A percentile compares a stretch with the other conserved stretches of the same genome.
phyloP scores from a whole-genome alignment of 2,797 vertebrate genomes.

The Clarias platycephalus region DNA sequence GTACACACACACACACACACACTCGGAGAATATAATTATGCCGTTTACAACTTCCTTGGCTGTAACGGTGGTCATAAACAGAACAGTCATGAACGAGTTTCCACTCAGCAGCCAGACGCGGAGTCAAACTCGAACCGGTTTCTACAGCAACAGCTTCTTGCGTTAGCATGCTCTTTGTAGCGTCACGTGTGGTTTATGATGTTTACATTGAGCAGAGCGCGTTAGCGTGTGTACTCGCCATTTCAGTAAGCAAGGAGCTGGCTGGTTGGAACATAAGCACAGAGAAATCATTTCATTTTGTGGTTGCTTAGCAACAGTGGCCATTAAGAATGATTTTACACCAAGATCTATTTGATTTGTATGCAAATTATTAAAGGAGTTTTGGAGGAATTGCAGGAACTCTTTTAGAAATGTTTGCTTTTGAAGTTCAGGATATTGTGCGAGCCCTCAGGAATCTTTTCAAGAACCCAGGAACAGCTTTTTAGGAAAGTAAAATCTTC shows the following conservation, averaged over 20 bases:
- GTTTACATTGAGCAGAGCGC: background rate
- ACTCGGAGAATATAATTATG: background rate
- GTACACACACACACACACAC: background rate
- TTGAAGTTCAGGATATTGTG: too few relatives aligned
- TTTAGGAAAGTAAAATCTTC: too few relatives aligned
- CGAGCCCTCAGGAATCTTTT: background rate
- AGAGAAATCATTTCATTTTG: background rate
- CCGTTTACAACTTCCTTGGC: constrained; percentile 2
- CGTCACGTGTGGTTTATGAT: background rate
- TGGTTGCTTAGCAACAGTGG: background rate
- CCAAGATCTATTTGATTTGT: background rate
- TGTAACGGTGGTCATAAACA: background rate
- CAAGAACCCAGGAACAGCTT: background rate
- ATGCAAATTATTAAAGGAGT: background rate
- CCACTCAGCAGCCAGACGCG: background rate
- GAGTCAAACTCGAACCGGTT: background rate
- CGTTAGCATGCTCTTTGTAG: background rate
- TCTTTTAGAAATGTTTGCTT: background rate
- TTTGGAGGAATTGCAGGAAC: background rate
- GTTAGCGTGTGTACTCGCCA: background rate
- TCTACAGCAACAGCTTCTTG: background rate
- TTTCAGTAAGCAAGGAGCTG: too few relatives aligned
- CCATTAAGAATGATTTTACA: background rate
- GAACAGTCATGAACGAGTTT: background rate
- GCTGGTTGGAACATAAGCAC: background rate